Conservation (phyloP, 2,113 vertebrate genomes). For the Lichenostomus cassidix region DNA sequence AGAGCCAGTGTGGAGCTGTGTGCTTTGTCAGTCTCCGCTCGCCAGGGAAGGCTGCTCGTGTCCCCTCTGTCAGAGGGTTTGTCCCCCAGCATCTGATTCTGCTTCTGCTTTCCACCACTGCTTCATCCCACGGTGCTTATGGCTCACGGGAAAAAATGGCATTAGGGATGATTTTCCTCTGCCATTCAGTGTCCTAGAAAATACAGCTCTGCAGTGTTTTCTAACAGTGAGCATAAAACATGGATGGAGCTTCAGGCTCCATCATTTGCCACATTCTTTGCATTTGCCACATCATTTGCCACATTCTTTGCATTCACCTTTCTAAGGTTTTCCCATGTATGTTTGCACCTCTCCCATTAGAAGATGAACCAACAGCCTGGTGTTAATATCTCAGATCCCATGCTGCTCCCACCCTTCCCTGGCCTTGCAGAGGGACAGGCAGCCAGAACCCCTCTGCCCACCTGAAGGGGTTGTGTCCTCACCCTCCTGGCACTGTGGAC, state of each 20-base stretch:
- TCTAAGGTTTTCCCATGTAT: background rate
- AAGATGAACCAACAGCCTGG: background rate
- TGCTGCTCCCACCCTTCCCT: background rate
- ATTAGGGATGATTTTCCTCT: background rate
- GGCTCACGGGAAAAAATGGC: background rate
- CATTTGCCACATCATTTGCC: no score
- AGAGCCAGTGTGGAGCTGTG: conserved; percentile 19
- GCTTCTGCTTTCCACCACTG: background rate
- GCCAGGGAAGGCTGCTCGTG: accelerated
- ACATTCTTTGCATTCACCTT: background rate
- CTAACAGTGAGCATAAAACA: background rate
- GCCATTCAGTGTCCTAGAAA: background rate
- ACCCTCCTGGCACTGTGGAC: background rate
- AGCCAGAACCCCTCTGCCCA: background rate
- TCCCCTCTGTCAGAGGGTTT: background rate
- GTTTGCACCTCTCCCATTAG: background rate
- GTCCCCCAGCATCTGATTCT: background rate
- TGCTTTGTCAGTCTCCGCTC: conserved; percentile 1
- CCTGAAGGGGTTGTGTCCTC: background rate
- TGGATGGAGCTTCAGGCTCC: background rate
- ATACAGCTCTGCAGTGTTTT: background rate
- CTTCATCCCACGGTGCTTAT: background rate
- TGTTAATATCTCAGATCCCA: background rate
- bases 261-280: background rate
- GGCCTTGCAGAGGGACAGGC: background rate